Percentiles rank a stretch among this genome's conserved stretches.
Evolutionary conservation across 2,888 invertebrate genomes (phyloP).

Genomic region (Caenorhabditis sp.): DNA sequence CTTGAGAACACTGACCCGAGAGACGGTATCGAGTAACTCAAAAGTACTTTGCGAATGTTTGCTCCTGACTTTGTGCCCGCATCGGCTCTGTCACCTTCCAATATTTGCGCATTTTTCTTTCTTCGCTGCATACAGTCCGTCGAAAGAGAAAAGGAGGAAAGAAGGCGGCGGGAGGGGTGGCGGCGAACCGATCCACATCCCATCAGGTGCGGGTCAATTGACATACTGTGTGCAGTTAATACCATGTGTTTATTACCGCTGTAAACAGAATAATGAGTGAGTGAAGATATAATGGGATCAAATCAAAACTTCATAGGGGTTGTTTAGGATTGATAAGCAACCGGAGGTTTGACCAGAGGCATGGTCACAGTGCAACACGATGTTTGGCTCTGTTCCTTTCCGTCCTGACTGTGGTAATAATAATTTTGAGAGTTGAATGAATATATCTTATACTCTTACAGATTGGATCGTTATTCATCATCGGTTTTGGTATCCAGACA

Average conservation of each 20-base stretch:
- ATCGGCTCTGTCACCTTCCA: slow-evolving; percentile 61
- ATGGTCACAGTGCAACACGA: slow-evolving; percentile 37
- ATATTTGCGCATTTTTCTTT: slow-evolving; percentile 57
- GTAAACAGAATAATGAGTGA: slow-evolving; percentile 51
- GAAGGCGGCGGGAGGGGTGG: slow-evolving; percentile 19
- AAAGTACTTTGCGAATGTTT: slow-evolving; percentile 59
- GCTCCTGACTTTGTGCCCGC: slow-evolving; percentile 56
- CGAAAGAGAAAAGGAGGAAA: slow-evolving; percentile 24
- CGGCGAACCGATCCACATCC: slow-evolving; percentile 51
- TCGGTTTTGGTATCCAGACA: slow-evolving; percentile 60
- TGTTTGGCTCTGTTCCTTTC: slow-evolving; percentile 57
- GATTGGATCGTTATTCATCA: slow-evolving; percentile 57
- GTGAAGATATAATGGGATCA: too few relatives aligned
- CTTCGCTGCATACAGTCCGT: slow-evolving; percentile 47
- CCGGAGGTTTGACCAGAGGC: slow-evolving; percentile 34
- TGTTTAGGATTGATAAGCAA: slow-evolving; percentile 43
- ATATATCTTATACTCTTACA: slow-evolving; percentile 17
- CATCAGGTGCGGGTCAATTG: slow-evolving; percentile 58
- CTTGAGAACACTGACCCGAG: slow-evolving; percentile 30
- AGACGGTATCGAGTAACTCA: slow-evolving; percentile 60
- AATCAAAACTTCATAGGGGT: too few relatives aligned
- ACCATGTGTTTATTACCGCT: slow-evolving; percentile 44
- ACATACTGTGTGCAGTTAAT: slow-evolving; percentile 55
- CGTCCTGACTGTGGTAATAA: slow-evolving; percentile 51
- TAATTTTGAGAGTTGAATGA: neutral